phyloP scores from a whole-genome alignment of 2,888 invertebrate genomes.

The Patella ulyssiponensis region DNA sequence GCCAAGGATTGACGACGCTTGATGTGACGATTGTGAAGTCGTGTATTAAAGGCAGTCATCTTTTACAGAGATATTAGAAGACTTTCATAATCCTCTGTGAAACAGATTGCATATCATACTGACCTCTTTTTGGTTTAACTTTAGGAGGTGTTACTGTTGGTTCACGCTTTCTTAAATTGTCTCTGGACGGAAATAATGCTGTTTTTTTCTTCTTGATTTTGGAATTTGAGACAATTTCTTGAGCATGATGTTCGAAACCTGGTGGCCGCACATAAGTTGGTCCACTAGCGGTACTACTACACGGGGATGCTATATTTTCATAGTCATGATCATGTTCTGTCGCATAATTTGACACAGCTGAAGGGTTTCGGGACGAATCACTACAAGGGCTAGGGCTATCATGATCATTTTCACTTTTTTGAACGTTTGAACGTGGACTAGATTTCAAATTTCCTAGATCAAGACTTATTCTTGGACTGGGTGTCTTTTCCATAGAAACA shows the following conservation, averaged over 20 bases:
- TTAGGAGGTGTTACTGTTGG: constrained; percentile 59
- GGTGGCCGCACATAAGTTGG: constrained; percentile 68
- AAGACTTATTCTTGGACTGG: constrained; percentile 19
- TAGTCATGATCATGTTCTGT: constrained; percentile 66
- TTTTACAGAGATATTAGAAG: too few species aligned
- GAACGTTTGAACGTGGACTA: not conserved
- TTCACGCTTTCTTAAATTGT: constrained; percentile 61
- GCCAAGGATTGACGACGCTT: too few species aligned
- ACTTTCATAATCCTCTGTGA: too few species aligned
- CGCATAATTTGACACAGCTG: constrained; percentile 40
- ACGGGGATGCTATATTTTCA: constrained; percentile 65
- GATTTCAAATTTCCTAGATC: not conserved
- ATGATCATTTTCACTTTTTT: not conserved
- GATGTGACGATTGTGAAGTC: too few species aligned
- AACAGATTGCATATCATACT: constrained; percentile 12
- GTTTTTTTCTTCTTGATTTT: constrained; percentile 62
- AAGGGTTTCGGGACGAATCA: not conserved
- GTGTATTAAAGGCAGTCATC: too few species aligned
- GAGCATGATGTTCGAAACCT: constrained; percentile 69
- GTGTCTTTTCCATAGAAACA: constrained; percentile 6
- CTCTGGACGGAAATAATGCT: constrained; percentile 46
- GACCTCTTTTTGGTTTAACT: constrained; percentile 64
- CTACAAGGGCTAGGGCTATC: not conserved
- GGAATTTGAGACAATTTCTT: constrained; percentile 51
- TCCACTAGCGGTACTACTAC: constrained; percentile 69